Evolutionary conservation across 2,113 vertebrate genomes (phyloP).

Genomic region (Otocyon megalotis): DNA sequence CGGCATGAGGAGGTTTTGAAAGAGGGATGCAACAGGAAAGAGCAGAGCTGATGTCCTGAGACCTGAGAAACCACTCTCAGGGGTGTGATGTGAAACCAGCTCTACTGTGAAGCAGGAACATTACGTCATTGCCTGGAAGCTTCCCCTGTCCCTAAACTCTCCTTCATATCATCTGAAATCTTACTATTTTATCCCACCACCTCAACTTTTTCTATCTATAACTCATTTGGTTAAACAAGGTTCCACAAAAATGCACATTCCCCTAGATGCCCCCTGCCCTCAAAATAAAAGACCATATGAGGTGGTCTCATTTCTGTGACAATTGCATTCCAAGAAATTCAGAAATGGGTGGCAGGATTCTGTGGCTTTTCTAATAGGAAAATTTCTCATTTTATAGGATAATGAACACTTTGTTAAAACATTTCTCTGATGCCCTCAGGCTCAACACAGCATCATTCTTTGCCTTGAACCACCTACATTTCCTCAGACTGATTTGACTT

Average conservation of each 20-base stretch:
- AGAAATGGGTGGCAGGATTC: slow-evolving; percentile 21
- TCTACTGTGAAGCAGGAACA: slow-evolving; percentile 2
- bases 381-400: slow-evolving; percentile 6
- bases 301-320: background rate
- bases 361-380: slow-evolving; percentile 23
- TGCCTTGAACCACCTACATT: background rate
- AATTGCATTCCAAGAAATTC: background rate
- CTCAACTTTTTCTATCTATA: slow-evolving; percentile 37
- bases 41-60: background rate
- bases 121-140: background rate
- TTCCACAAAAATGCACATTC: background rate
- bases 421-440: background rate
- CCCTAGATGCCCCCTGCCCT: too few relatives aligned
- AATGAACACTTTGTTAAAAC: slow-evolving; percentile 61
- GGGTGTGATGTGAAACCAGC: background rate
- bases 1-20: background rate
- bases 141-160: background rate
- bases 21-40: background rate
- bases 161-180: background rate
- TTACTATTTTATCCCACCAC: background rate
- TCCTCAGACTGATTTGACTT: slow-evolving; percentile 41
- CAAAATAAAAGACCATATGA: background rate
- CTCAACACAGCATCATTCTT: slow-evolving; percentile 23
- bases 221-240: slow-evolving; percentile 4
- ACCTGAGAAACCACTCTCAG: background rate